A percentile compares a stretch with the other conserved stretches of the same genome.
These are phyloP conservation scores for Menidia menidia DNA, from an alignment of 2,797 vertebrate species.

Conservation along the genomic window DNA sequence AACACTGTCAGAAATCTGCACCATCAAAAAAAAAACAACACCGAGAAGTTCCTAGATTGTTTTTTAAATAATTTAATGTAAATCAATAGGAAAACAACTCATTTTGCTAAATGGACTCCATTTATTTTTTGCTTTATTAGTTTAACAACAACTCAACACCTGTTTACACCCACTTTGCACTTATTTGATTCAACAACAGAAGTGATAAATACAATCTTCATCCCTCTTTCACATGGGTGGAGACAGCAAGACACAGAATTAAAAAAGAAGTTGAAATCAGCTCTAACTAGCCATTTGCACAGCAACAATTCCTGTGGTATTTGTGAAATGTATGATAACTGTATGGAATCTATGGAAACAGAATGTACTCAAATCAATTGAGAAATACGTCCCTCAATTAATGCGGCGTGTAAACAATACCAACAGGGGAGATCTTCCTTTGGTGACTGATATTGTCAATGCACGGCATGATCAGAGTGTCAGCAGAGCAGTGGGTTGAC, in stretches of 20 bases:
- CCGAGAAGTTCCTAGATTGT: background rate
- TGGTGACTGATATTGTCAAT: background rate
- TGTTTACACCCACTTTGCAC: no score
- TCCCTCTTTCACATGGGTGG: background rate
- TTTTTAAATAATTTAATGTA: background rate
- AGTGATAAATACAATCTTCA: background rate
- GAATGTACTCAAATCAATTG: background rate
- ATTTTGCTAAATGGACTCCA: background rate
- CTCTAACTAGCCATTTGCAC: background rate
- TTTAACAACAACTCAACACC: background rate
- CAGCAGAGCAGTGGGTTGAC: background rate
- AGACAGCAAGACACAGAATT: background rate
- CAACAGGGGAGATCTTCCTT: background rate
- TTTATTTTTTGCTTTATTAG: background rate
- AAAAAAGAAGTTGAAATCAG: background rate
- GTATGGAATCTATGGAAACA: no score
- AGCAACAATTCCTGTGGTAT: background rate
- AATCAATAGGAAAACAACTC: conserved; percentile 4
- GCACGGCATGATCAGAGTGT: background rate
- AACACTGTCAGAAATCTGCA: background rate
- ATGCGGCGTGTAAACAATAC: background rate
- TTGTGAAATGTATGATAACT: background rate
- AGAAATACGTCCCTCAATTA: background rate
- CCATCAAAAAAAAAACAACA: conserved; percentile 13
- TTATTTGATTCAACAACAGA: background rate